Evolutionary conservation across 1,140 invertebrate genomes (phyloP), one percentile per base, ranked within the genome.

Genomic region (Drosophila miranda): DNA sequence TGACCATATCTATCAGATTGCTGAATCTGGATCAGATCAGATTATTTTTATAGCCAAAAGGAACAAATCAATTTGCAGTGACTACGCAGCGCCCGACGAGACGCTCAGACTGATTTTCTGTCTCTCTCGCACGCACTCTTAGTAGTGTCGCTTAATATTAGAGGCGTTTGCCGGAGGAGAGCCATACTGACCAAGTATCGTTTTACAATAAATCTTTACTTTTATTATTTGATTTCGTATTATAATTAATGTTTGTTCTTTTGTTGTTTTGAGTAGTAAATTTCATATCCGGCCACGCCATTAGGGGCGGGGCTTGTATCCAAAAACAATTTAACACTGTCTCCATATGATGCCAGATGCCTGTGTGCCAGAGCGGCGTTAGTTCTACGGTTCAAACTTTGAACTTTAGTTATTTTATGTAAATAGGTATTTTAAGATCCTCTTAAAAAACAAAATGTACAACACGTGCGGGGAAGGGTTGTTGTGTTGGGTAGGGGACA

Each of bases 221-320:
- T 66, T 77, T 77, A 77, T 77, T 78, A 63, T 63, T 50, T 62
- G 57, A 48, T 69, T 34, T 38, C 14, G 61, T 46, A 51, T 55
- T 64, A 52, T 46, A 49, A 8, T 13, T 41, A 52, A 45, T 34
- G 26, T 73, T 44, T 63, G 23, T 72, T 63, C 46, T 28, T 56
- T 64, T 34, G 23, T 73, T 63, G 38, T 43, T 30, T 46, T 46
- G 26, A 52, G 54, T 43, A 42, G 42, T 64, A 57, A 53, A 42
- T 26, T 68, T 51, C 45, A 68, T 68, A 64, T 64, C 42, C 51
- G 52, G 52, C 52, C 69, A 55, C 51, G 28, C 52, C 69, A 42
- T 46, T 28, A 34, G 34, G 34, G 9, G 28, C 28, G 7, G 28
- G 34, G 11, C 34, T 11, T 13, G 34, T 16, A 48, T 53, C 45